A percentile compares a stretch with the other conserved stretches of the same genome.
Evolutionary conservation across 2,797 vertebrate species (phyloP).

Genomic region (Spinus olivaceus): DNA sequence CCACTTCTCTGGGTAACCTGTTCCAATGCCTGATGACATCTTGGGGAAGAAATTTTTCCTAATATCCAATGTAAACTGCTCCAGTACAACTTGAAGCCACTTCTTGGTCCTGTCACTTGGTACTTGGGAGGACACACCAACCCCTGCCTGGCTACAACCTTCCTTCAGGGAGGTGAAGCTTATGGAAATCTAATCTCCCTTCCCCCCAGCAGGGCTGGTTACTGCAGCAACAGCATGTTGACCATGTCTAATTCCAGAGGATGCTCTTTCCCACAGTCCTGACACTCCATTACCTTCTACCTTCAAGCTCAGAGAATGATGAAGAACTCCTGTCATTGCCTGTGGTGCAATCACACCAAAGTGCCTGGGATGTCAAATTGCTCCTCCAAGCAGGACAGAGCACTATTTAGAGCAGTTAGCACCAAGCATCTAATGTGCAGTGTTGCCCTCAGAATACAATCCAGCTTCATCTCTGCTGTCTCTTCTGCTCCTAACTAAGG

Average conservation of each 20-base stretch:
- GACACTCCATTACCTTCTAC: background rate
- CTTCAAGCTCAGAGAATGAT: background rate
- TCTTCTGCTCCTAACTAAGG: background rate
- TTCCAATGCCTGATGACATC: background rate
- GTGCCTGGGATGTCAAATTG: background rate
- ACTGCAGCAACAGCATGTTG: background rate
- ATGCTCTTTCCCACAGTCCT: background rate
- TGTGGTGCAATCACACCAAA: background rate
- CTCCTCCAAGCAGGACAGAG: background rate
- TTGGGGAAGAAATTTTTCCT: background rate
- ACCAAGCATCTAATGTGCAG: background rate
- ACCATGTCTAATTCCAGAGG: background rate
- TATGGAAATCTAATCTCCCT: background rate
- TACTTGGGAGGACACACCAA: background rate
- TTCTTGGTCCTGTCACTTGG: background rate
- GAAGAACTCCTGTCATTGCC: background rate
- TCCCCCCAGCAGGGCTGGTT: background rate
- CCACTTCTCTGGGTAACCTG: background rate
- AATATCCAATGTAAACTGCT: background rate
- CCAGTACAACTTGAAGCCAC: rapidly evolving
- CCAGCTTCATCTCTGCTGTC: background rate
- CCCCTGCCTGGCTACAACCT: background rate
- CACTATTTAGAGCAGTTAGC: background rate
- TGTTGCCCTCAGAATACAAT: background rate
- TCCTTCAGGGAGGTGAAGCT: background rate